These are phyloP conservation scores for Melinaea marsaeus DNA, from an alignment of 2,888 invertebrate genomes.

Conservation along the genomic window DNA sequence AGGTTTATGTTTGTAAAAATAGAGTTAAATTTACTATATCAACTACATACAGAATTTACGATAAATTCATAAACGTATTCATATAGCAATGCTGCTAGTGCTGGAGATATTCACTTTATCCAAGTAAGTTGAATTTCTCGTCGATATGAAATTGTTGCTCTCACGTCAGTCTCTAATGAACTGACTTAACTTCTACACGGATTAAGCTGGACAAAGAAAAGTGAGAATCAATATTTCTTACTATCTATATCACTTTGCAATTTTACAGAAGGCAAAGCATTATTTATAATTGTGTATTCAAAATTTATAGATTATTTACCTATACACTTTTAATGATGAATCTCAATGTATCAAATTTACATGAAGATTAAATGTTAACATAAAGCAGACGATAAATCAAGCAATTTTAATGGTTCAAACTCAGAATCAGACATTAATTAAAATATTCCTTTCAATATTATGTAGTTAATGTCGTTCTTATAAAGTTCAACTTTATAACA, in stretches of 20 bases:
- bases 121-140: conserved; percentile 40
- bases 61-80: background rate
- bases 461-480: no score
- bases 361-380: no score
- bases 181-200: conserved; percentile 43
- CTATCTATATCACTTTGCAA: background rate
- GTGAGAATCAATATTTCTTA: conserved; percentile 9
- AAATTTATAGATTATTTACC: no score
- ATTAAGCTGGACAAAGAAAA: conserved; percentile 13
- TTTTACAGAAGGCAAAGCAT: background rate
- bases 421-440: no score
- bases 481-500: no score
- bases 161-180: conserved; percentile 45
- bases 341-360: no score
- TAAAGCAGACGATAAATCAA: no score
- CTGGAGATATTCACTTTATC: conserved; percentile 44
- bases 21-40: background rate
- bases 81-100: background rate
- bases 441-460: no score
- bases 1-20: no score
- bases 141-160: conserved; percentile 51
- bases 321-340: no score
- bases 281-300: no score
- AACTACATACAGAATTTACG: background rate
- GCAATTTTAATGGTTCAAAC: no score